phyloP scores from a whole-genome alignment of 2,888 invertebrate species.

The Orthosia gothica region DNA sequence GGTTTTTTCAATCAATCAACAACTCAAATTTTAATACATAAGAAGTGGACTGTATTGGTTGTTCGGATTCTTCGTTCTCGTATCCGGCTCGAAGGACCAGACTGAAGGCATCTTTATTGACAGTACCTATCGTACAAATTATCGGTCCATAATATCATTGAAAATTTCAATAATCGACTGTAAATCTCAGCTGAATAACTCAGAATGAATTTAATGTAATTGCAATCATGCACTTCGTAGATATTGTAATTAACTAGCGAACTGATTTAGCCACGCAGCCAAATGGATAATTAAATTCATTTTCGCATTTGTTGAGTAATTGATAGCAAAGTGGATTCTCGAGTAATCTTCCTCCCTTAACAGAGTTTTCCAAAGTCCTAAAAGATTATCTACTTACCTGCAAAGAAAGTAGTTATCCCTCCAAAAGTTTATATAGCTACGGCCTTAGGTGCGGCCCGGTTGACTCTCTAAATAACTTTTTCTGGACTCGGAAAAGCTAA shows the following conservation, averaged over 20 bases:
- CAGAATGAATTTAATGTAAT: slow-evolving; percentile 34
- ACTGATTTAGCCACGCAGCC: slow-evolving; percentile 21
- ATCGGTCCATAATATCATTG: background rate
- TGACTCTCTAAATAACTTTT: slow-evolving; percentile 53
- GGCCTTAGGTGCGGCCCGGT: slow-evolving; percentile 12
- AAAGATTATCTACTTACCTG: slow-evolving; percentile 60
- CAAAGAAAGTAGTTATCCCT: slow-evolving; percentile 53
- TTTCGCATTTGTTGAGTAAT: slow-evolving; percentile 20
- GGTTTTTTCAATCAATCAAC: background rate
- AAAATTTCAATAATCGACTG: slow-evolving; percentile 17
- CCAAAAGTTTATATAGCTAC: slow-evolving; percentile 45
- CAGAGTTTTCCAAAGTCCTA: slow-evolving; percentile 43
- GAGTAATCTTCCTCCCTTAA: slow-evolving; percentile 26
- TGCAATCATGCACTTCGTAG: slow-evolving; percentile 37
- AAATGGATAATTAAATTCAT: slow-evolving; percentile 19
- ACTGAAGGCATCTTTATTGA: background rate
- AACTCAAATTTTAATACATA: no score
- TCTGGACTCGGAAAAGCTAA: slow-evolving; percentile 48
- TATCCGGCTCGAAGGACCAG: no score
- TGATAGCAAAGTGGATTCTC: slow-evolving; percentile 37
- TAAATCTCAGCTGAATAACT: slow-evolving; percentile 36
- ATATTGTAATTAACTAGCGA: slow-evolving; percentile 44
- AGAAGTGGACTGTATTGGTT: no score
- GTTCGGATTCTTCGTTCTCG: no score
- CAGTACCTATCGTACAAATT: background rate